Evolutionary conservation across 2,113 vertebrate genomes (phyloP).

Genomic region (Hiodon tergisus): DNA sequence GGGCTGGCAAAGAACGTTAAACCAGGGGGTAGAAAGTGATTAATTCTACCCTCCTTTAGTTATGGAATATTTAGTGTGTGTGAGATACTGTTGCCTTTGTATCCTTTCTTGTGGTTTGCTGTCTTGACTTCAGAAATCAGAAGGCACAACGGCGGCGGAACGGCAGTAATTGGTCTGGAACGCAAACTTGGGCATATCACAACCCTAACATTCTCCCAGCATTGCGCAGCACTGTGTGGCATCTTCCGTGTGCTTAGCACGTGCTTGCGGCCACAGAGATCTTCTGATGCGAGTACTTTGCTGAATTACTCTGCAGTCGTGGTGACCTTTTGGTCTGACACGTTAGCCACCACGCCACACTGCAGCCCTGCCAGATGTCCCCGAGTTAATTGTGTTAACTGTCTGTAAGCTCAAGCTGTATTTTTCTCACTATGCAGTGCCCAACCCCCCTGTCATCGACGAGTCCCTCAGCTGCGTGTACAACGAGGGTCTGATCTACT

Average conservation of each 20-base stretch:
- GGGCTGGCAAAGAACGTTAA: no score
- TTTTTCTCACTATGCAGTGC: slow-evolving; percentile 56
- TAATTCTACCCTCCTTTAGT: no score
- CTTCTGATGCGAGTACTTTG: no score
- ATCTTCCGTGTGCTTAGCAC: no score
- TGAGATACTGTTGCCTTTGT: neutral
- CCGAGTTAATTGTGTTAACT: no score
- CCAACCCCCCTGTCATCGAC: slow-evolving; percentile 82
- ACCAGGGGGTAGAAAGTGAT: no score
- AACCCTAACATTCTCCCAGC: no score
- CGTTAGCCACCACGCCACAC: no score
- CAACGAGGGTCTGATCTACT: slow-evolving; percentile 78
- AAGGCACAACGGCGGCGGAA: neutral
- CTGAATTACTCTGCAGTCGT: neutral
- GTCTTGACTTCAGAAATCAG: no score
- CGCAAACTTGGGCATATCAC: neutral
- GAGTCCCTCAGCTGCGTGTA: slow-evolving; percentile 77
- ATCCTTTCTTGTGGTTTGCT: neutral
- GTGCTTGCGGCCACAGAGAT: no score
- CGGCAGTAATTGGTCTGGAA: neutral
- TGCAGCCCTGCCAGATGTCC: no score
- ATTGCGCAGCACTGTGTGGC: no score
- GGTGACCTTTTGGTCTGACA: neutral
- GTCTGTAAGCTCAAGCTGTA: neutral
- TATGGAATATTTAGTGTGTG: neutral